Evolutionary conservation across 2,888 invertebrate genomes (phyloP).

Genomic region (Pecten maximus): DNA sequence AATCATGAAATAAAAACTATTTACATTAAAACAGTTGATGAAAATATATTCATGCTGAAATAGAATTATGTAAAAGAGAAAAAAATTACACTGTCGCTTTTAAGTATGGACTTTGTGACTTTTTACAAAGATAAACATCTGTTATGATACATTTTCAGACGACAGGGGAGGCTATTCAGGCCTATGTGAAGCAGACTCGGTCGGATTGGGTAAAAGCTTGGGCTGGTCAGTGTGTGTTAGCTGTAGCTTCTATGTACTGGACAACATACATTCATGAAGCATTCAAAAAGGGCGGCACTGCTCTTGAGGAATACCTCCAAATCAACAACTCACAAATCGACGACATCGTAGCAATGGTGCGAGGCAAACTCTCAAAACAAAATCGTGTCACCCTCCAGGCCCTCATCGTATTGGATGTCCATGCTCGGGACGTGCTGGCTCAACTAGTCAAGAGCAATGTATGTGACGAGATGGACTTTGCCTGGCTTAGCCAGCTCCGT

Average conservation of each 20-base stretch:
- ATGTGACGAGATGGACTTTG: slow-evolving; percentile 82
- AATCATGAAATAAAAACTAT: too few relatives aligned
- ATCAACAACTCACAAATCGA: slow-evolving; percentile 90
- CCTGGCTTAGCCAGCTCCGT: slow-evolving; percentile 83
- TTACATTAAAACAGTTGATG: too few relatives aligned
- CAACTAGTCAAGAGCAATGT: slow-evolving; percentile 77
- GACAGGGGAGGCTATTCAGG: slow-evolving; percentile 87
- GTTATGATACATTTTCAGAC: too few relatives aligned
- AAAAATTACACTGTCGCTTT: too few relatives aligned
- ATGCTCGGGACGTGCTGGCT: slow-evolving; percentile 82
- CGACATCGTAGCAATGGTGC: slow-evolving; percentile 91
- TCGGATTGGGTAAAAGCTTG: slow-evolving; percentile 83
- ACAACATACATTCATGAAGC: slow-evolving; percentile 82
- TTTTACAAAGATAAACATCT: too few relatives aligned
- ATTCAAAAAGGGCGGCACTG: slow-evolving; percentile 74
- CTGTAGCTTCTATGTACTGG: slow-evolving; percentile 82
- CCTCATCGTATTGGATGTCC: slow-evolving; percentile 89
- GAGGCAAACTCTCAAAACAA: slow-evolving; percentile 83
- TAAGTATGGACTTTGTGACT: too few relatives aligned
- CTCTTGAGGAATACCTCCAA: slow-evolving; percentile 87
- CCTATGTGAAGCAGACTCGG: slow-evolving; percentile 86
- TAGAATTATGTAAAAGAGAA: too few relatives aligned
- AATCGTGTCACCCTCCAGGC: slow-evolving; percentile 82
- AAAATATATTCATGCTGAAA: too few relatives aligned
- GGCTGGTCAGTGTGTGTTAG: slow-evolving; percentile 84